phyloP scores from a whole-genome alignment of 1,140 invertebrate species.

The Panagrolaimus sp. region DNA sequence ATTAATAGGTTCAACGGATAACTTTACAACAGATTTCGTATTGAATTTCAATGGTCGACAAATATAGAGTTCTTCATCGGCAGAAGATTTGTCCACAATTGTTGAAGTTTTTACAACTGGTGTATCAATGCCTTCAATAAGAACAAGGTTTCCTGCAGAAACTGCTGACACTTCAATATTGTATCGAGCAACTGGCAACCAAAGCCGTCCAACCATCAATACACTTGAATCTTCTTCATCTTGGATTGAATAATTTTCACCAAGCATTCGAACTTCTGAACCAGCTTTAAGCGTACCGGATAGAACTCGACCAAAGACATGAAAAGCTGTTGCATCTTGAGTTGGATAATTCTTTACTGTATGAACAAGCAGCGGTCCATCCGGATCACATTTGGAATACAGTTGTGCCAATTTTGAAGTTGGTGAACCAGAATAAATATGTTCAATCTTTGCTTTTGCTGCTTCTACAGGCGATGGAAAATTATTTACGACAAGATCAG shows the following conservation, averaged over 20 bases:
- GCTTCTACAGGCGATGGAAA: slow-evolving; percentile 85
- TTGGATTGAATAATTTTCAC: slow-evolving; percentile 91
- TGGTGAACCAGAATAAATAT: slow-evolving; percentile 83
- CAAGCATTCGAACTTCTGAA: slow-evolving; percentile 83
- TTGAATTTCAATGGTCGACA: slow-evolving; percentile 95
- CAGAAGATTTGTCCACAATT: slow-evolving; percentile 74
- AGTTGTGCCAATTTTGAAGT: slow-evolving; percentile 75
- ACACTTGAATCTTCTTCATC: slow-evolving; percentile 97
- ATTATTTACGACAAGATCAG: slow-evolving; percentile 91
- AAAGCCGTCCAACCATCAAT: slow-evolving; percentile 84
- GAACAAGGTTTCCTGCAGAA: slow-evolving; percentile 94
- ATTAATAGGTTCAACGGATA: slow-evolving; percentile 97
- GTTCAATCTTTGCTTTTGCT: slow-evolving; percentile 78
- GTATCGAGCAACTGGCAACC: slow-evolving; percentile 86
- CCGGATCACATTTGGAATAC: slow-evolving; percentile 85
- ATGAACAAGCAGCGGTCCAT: slow-evolving; percentile 80
- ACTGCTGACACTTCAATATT: slow-evolving; percentile 90
- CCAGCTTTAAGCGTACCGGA: slow-evolving; percentile 90
- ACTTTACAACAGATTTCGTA: slow-evolving; percentile 96
- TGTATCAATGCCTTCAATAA: slow-evolving; percentile 97
- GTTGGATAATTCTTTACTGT: slow-evolving; percentile 99
- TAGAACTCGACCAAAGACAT: slow-evolving; percentile 88
- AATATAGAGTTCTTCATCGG: slow-evolving; percentile 74
- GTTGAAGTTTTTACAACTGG: slow-evolving; percentile 97
- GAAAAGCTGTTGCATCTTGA: slow-evolving; percentile 89